Evolutionary conservation across 2,113 vertebrate species (phyloP), one percentile per base, ranked within the genome.

Genomic region (Tympanuchus pallidicinctus): DNA sequence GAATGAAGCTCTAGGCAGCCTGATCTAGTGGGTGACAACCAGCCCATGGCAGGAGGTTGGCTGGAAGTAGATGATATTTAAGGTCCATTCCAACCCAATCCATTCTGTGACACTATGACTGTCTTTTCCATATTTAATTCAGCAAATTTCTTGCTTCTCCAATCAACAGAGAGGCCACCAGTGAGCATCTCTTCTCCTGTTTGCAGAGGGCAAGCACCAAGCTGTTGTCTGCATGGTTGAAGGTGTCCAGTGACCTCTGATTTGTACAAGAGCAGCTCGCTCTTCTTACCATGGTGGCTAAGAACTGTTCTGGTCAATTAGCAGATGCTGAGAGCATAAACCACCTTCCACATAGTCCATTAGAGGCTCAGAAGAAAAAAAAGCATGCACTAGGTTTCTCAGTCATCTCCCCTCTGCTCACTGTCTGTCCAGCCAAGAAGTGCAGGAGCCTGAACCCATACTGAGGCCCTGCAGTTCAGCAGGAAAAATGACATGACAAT

Each of bases 341-440:
- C 69, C 65, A 82, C 72, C 72, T 85, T 89, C 74, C 75, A 71
- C 18, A 64, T 6, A 67, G 64, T 60, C 82, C 79, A 77, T 88
- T 71, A 93, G 60, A 81, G 69, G 65, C 57, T 8, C 4, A 54
- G 52, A 54, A 27, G 52, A 83, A 96, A 86, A 38, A 91, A 86
- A 64, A 0, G 1, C 65, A 40, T 3, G 34, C 42, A n/a, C 47
- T 91, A 77, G 75, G 65, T 86, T 93, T 91, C 72, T 95, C 17
- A 4, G 76, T 82, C 82, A 81, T 88, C 88, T 91, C 88, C 93
- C 88, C 63, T 86, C 64, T 71, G 75, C 90, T 83, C 82, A 63
- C 71, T 69, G 63, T 8, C 15, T 21, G 52, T 78, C 54, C 63
- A 60, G 67, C 85, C 78, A 75, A 67, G 75, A 85, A 87, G 78